Conservation (phyloP, 2,888 invertebrate genomes). For the Amphiduros pacificus region DNA sequence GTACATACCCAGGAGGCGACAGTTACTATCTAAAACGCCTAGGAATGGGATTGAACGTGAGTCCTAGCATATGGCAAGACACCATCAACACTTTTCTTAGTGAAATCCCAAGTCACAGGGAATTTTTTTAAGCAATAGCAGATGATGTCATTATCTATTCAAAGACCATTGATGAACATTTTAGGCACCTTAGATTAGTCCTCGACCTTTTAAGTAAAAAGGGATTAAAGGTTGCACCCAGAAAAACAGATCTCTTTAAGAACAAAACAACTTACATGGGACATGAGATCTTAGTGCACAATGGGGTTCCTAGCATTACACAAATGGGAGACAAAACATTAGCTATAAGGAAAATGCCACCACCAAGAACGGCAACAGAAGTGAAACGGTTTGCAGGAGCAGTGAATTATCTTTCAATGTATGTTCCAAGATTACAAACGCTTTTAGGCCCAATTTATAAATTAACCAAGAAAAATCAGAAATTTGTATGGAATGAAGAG, state of each 20-base stretch:
- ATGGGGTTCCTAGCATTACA: not conserved
- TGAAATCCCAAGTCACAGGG: not conserved
- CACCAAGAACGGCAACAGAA: not conserved
- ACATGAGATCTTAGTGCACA: not conserved
- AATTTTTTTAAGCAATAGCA: not conserved
- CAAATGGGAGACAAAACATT: not conserved
- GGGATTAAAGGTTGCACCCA: too few species aligned
- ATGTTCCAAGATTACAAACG: not conserved
- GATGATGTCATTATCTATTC: not conserved
- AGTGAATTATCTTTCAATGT: not conserved
- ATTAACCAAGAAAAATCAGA: not conserved
- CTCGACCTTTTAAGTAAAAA: not conserved
- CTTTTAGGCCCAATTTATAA: too few species aligned
- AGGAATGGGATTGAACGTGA: not conserved
- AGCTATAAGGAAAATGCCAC: not conserved
- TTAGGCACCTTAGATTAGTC: not conserved
- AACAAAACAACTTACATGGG: not conserved
- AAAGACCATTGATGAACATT: not conserved
- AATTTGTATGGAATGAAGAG: not conserved
- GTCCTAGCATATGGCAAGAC: not conserved
- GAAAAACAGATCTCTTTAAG: not conserved
- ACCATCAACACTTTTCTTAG: not conserved
- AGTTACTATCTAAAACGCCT: not conserved
- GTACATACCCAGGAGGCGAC: not conserved
- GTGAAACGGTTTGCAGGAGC: not conserved